phyloP scores from a whole-genome alignment of 2,797 vertebrate genomes.

The Onychomys torridus region DNA sequence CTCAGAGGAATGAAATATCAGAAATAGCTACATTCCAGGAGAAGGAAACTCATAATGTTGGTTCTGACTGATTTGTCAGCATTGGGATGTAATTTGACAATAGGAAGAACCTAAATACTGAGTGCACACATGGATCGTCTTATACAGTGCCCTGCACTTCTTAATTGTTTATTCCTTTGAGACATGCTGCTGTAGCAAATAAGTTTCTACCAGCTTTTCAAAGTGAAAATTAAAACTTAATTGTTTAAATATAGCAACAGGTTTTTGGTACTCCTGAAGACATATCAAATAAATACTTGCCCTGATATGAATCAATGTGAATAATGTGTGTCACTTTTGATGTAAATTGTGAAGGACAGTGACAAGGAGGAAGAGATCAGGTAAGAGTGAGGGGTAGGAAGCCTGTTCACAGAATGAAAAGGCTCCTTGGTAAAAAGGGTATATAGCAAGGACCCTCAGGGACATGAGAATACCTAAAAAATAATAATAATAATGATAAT shows the following conservation, averaged over 20 bases:
- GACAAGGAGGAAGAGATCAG: too few relatives aligned
- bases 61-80: not conserved
- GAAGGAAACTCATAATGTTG: not conserved
- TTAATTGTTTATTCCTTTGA: slow-evolving; percentile 11
- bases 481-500: too few relatives aligned
- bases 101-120: not conserved
- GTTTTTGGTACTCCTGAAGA: not conserved
- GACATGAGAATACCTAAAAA: not conserved
- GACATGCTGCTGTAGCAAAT: not conserved
- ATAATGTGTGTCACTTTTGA: not conserved
- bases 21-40: not conserved
- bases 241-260: not conserved
- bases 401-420: not conserved
- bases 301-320: not conserved
- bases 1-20: not conserved
- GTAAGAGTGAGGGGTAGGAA: not conserved
- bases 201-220: not conserved
- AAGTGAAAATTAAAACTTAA: not conserved
- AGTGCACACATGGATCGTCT: not conserved
- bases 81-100: not conserved
- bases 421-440: not conserved
- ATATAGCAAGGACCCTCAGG: not conserved
- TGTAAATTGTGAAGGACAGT: not conserved
- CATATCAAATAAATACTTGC: not conserved
- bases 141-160: not conserved